phyloP scores from a whole-genome alignment of 1,140 invertebrate genomes.

The Trypoxylus dichotomus region DNA sequence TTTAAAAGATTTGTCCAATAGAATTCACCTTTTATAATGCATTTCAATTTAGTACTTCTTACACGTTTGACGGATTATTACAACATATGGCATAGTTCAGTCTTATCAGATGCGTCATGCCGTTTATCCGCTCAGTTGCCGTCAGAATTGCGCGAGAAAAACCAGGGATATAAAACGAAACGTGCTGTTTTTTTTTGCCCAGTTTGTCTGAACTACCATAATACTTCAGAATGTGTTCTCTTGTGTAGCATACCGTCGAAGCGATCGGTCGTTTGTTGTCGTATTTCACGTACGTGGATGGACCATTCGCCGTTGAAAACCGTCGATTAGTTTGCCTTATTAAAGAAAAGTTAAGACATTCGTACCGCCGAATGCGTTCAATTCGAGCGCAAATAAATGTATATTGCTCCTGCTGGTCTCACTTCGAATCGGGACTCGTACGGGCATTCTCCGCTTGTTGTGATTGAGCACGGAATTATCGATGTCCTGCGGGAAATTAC shows the following conservation, averaged over 20 bases:
- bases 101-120: too few species aligned
- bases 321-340: not conserved
- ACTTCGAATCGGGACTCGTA: not conserved
- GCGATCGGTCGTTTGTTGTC: not conserved
- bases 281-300: not conserved
- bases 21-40: too few species aligned
- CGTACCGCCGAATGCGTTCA: not conserved
- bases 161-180: too few species aligned
- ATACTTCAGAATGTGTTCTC: too few species aligned
- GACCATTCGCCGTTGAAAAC: not conserved
- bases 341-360: constrained; percentile 7
- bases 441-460: not conserved
- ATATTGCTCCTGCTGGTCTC: not conserved
- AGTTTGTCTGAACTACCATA: too few species aligned
- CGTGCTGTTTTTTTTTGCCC: too few species aligned
- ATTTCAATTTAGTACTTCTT: too few species aligned
- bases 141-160: too few species aligned
- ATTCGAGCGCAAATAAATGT: not conserved
- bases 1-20: too few species aligned
- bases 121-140: too few species aligned
- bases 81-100: too few species aligned
- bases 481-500: not conserved
- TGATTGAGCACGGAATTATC: not conserved
- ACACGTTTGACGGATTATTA: too few species aligned
- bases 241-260: not conserved